Base-by-base conservation (phyloP, 2,797 vertebrate species). In the Toxotes lorentzi region DNA sequence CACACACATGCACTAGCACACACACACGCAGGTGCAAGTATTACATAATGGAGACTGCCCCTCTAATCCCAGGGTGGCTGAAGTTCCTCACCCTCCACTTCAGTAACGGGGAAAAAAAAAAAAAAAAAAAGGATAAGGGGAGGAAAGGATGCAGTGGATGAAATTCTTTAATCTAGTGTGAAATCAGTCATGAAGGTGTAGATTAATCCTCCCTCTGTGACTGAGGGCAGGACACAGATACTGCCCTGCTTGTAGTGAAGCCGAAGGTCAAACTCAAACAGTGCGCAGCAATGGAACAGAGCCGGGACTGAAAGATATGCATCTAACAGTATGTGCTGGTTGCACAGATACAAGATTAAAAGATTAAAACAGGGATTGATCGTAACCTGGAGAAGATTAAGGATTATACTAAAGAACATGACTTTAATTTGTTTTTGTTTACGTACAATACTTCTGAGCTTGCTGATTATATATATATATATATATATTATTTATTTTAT, bases 111-210 rank as follows among this genome's bases (percentile, higher is more conserved):
- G 27, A 30, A 4, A 4, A 30, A 30, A 30, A 14, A 50, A 41
- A 13, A 41, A 3, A 41, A 41, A 14, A 50, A 71, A 63, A 54
- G 32, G 63, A 71, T 71, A 53, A 81, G 51, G 41, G 27, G 66
- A 76, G 30, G 64, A 51, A 51, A 34, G 54, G 60, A 54, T 30
- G 21, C 60, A 77, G 41, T 40, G 65, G 74, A 84, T 79, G 71
- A 69, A 73, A 70, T 66, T 73, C 61, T 90, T 51, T 89, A 87
- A 92, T 91, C 83, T 75, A 57, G 76, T 51, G 71, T 89, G 85
- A 91, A 90, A 90, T 89, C 78, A 79, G 67, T 79, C 73, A 70
- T 50, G 51, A 80, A 76, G 73, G 72, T 81, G 79, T 58, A 56
- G 80, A 87, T 89, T 81, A 91, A 88, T 88, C 74, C 75, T 69